Conservation (phyloP, 1,140 invertebrate genomes). For the Saccostrea glomerata region DNA sequence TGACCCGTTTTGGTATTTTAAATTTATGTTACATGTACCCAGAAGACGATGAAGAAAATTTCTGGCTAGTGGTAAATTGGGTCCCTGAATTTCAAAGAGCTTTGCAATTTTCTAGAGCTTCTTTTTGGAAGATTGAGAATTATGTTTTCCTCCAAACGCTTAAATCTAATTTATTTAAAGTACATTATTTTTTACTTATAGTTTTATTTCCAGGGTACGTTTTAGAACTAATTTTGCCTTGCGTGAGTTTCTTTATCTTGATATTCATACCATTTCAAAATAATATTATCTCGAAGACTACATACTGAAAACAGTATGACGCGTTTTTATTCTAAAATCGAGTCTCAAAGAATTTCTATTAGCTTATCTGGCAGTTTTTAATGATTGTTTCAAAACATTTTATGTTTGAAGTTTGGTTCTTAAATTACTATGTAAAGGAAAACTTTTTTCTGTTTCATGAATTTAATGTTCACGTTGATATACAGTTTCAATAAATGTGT, state of each 20-base stretch:
- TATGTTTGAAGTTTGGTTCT: not conserved
- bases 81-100: too few species aligned
- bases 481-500: not conserved
- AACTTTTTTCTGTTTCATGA: not conserved
- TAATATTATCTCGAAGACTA: constrained; percentile 15
- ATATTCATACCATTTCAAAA: constrained; percentile 18
- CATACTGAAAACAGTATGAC: constrained; percentile 24
- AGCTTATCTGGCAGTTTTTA: constrained; percentile 10
- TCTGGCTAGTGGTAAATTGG: too few species aligned
- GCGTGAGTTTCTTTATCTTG: constrained; percentile 4
- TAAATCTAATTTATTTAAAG: not conserved
- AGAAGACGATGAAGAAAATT: too few species aligned
- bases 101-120: too few species aligned
- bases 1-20: too few species aligned
- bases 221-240: constrained; percentile 12
- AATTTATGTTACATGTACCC: too few species aligned
- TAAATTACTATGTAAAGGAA: not conserved
- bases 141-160: too few species aligned
- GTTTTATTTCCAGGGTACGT: not conserved
- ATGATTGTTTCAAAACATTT: not conserved
- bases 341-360: constrained; percentile 20
- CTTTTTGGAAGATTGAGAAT: too few species aligned
- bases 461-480: not conserved
- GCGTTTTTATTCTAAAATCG: constrained; percentile 28
- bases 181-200: constrained; percentile 25